Evolutionary conservation across 2,113 vertebrate genomes (phyloP).

Genomic region (Leucosticte australis): DNA sequence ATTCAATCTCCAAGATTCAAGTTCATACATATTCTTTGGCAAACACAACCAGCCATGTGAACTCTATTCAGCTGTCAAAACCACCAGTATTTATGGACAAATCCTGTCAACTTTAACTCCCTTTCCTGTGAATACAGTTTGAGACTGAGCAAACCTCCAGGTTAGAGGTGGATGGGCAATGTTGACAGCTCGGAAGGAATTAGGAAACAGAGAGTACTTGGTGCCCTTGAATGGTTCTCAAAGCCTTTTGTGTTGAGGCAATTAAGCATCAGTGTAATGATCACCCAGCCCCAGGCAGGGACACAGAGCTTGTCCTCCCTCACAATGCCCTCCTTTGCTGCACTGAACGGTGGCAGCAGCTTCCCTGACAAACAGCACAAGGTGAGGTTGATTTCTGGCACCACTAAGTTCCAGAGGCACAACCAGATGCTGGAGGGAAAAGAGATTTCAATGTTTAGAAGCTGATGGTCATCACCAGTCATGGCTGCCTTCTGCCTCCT

Average conservation of each 20-base stretch:
- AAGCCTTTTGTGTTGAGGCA: neutral
- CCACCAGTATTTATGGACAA: neutral
- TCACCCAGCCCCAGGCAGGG: neutral
- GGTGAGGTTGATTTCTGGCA: neutral
- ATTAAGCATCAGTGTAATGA: neutral
- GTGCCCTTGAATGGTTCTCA: neutral
- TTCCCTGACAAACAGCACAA: neutral
- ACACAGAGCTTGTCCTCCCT: neutral
- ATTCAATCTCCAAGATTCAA: neutral
- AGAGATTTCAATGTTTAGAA: neutral
- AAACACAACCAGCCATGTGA: neutral
- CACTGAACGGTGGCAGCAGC: neutral
- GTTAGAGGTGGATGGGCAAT: neutral
- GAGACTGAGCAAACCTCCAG: neutral
- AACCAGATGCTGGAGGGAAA: neutral
- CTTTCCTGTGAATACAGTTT: neutral
- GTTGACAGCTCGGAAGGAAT: neutral
- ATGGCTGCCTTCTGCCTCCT: neutral
- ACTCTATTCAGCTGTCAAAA: neutral
- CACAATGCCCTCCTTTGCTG: neutral
- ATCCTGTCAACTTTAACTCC: neutral
- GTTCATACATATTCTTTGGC: neutral
- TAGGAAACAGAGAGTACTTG: neutral
- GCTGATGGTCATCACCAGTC: neutral
- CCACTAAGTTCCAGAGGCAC: neutral